Conservation (phyloP, 1,140 invertebrate species). For the Apis mellifera region Amel_HAv3.1 CM009934.2:11493501-11494000, state of each 20-base stretch:
- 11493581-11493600: slow-evolving; percentile 14
- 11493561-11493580: slow-evolving; percentile 1
- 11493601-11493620: slow-evolving; percentile 55
- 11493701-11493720: slow-evolving; percentile 41
- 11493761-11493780: slow-evolving; percentile 27
- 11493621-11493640: slow-evolving; percentile 73
- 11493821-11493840: not conserved
- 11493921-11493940: slow-evolving; percentile 72
- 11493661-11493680: slow-evolving; percentile 81
- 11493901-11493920: slow-evolving; percentile 66
- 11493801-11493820: not conserved
- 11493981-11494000: slow-evolving; percentile 73
- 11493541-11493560: slow-evolving; percentile 4
- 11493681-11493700: slow-evolving; percentile 77
- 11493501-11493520: slow-evolving; percentile 49
- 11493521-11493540: slow-evolving; percentile 9
- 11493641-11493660: slow-evolving; percentile 81
- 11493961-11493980: slow-evolving; percentile 29
- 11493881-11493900: slow-evolving; percentile 44
- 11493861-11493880: slow-evolving; percentile 22
- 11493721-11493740: slow-evolving; percentile 12
- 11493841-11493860: slow-evolving; percentile 24
- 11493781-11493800: slow-evolving; percentile 10
- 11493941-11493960: slow-evolving; percentile 53
- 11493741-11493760: slow-evolving; percentile 44